phyloP scores from a whole-genome alignment of 1,140 invertebrate species.

The Eufriesea mexicana region DNA sequence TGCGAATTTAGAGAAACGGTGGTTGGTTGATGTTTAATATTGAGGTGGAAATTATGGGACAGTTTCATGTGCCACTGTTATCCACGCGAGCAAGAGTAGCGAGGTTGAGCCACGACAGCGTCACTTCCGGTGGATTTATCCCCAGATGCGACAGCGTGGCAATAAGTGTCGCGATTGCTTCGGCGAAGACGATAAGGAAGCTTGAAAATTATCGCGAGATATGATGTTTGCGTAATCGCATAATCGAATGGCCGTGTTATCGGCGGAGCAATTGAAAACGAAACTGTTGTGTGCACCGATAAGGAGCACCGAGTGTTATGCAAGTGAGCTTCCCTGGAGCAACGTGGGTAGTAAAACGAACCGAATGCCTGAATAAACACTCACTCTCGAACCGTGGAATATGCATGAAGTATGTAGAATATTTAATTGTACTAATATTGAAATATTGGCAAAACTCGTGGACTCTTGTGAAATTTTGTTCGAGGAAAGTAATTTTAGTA shows the following conservation, averaged over 20 bases:
- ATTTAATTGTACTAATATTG: too few relatives aligned
- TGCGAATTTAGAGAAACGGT: too few relatives aligned
- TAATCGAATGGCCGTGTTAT: not conserved
- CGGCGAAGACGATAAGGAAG: constrained; percentile 15
- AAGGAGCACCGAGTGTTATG: not conserved
- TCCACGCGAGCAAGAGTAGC: constrained; percentile 21
- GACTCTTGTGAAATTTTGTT: too few relatives aligned
- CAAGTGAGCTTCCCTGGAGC: not conserved
- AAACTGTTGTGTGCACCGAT: not conserved
- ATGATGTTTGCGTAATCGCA: not conserved
- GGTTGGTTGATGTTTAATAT: not conserved
- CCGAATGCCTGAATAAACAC: not conserved
- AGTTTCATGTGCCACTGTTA: not conserved
- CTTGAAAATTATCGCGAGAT: not conserved
- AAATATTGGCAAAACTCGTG: too few relatives aligned
- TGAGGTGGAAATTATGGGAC: constrained; percentile 1
- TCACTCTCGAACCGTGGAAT: not conserved
- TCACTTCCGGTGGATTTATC: constrained; percentile 16
- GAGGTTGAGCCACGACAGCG: constrained; percentile 11
- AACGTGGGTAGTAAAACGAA: not conserved
- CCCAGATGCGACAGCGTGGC: constrained; percentile 25
- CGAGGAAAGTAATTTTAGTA: too few relatives aligned
- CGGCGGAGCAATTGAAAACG: constrained; percentile 10
- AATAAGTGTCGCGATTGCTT: constrained; percentile 15
- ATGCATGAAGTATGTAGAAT: not conserved